phyloP scores from a whole-genome alignment of 1,140 invertebrate genomes.

The Scaptomyza pallida region DNA sequence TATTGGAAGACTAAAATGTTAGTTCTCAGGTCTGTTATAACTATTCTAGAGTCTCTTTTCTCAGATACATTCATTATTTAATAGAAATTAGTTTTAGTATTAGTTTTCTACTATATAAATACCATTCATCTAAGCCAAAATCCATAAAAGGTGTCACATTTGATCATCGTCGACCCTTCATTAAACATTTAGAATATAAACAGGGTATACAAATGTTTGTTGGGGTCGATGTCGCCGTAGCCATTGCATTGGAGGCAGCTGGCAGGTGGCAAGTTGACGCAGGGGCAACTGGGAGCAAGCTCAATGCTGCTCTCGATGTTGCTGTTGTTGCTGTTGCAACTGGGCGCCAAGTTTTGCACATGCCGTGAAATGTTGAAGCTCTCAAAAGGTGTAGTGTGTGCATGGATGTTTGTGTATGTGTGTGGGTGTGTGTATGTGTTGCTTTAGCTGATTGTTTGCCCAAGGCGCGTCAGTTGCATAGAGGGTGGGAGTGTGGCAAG shows the following conservation, averaged over 20 bases:
- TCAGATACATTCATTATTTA: no score
- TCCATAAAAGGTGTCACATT: no score
- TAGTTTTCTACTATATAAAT: no score
- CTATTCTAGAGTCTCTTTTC: no score
- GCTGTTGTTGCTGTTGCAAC: conserved; percentile 14
- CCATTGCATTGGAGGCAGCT: conserved; percentile 39
- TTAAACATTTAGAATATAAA: not conserved
- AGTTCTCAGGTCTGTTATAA: no score
- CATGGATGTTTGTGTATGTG: no score
- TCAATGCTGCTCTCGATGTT: conserved; percentile 4
- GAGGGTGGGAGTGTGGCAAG: conserved; percentile 9
- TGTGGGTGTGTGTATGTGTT: conserved; percentile 35
- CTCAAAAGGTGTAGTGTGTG: conserved; percentile 7
- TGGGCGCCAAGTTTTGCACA: conserved; percentile 48
- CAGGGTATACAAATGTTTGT: conserved; percentile 54
- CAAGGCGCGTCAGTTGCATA: conserved; percentile 51
- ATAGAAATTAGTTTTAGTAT: no score
- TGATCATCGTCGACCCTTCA: no score
- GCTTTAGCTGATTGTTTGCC: conserved; percentile 77
- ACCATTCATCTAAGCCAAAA: no score
- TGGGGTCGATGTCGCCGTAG: conserved; percentile 36
- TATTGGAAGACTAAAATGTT: no score
- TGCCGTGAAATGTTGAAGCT: conserved; percentile 49
- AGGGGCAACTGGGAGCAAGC: conserved; percentile 20
- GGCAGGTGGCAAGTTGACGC: conserved; percentile 33